Conservation (phyloP, 2,888 invertebrate genomes). For the Nematopogon swammerdamellus region DNA sequence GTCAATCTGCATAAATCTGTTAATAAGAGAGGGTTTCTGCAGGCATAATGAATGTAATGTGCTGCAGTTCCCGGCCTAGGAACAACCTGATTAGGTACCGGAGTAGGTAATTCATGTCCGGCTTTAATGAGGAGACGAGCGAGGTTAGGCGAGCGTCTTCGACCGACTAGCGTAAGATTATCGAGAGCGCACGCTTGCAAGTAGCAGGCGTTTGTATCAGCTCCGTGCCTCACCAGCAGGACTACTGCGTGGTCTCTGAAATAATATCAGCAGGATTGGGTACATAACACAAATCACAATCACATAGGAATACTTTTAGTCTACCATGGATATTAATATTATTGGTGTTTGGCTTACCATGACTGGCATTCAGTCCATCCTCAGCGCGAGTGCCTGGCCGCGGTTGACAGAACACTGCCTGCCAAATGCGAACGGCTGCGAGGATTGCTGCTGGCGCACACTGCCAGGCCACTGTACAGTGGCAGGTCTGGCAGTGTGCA, state of each 20-base stretch:
- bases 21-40: constrained; percentile 47
- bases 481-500: too few species aligned
- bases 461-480: too few species aligned
- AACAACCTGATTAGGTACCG: constrained; percentile 11
- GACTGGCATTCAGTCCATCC: too few species aligned
- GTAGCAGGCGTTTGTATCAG: constrained; percentile 60
- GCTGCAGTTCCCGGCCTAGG: constrained; percentile 24
- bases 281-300: too few species aligned
- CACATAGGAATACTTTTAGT: too few species aligned
- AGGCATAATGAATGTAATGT: constrained; percentile 35
- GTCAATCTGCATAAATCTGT: constrained; percentile 56
- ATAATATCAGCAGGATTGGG: constrained; percentile 9
- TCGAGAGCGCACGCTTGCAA: constrained; percentile 53
- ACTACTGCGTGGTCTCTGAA: constrained; percentile 50
- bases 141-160: constrained; percentile 25
- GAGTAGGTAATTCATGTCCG: constrained; percentile 24
- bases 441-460: too few species aligned
- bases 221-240: constrained; percentile 58
- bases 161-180: constrained; percentile 52
- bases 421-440: too few species aligned
- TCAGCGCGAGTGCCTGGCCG: too few species aligned
- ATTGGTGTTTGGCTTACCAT: too few species aligned
- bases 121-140: constrained; percentile 39
- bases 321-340: too few species aligned
- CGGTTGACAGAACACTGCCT: too few species aligned